These are phyloP conservation scores for Pandemis corylana DNA, from an alignment of 2,888 invertebrate species.

Conservation along the genomic window DNA sequence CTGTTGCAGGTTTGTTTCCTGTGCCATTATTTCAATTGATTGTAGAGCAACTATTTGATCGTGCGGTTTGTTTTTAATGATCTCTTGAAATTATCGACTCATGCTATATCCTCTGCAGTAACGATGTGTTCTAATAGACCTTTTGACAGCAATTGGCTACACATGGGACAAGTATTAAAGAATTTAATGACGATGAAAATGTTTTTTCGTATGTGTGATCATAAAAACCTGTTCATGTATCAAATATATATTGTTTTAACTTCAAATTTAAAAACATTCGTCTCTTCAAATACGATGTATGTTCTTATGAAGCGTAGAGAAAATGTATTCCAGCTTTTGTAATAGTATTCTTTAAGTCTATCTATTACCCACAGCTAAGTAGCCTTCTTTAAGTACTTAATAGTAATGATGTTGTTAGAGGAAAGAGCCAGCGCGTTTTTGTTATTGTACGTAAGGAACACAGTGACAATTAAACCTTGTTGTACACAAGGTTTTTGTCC, in stretches of 20 bases:
- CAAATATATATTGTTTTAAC: too few relatives aligned
- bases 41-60: not conserved
- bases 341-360: not conserved
- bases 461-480: too few relatives aligned
- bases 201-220: too few relatives aligned
- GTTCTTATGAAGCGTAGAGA: not conserved
- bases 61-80: not conserved
- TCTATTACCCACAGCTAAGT: not conserved
- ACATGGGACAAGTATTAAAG: not conserved
- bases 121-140: not conserved
- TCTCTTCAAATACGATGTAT: not conserved
- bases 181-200: not conserved
- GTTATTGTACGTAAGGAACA: too few relatives aligned
- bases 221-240: too few relatives aligned
- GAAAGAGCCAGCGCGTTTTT: too few relatives aligned
- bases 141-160: not conserved
- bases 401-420: too few relatives aligned
- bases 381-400: too few relatives aligned
- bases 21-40: not conserved
- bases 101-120: not conserved
- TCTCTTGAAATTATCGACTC: not conserved
- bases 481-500: too few relatives aligned
- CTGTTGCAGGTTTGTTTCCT: constrained; percentile 9
- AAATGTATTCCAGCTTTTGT: not conserved
- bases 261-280: not conserved